Evolutionary conservation across 2,888 invertebrate genomes (phyloP).

Genomic region (Trypoxylon attenuatum): DNA sequence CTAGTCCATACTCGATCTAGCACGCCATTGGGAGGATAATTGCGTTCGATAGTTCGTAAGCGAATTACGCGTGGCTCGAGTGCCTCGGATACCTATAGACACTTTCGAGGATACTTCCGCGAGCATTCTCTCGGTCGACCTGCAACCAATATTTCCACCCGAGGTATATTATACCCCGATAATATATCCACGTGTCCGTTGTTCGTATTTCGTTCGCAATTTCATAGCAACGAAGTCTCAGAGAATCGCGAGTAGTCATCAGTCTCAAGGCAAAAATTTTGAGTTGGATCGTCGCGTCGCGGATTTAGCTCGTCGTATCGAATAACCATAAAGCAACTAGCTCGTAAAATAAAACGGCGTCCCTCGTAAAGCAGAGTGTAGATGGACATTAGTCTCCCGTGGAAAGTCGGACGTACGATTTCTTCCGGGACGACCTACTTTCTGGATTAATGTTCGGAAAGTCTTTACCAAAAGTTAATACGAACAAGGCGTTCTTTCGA

Average conservation of each 20-base stretch:
- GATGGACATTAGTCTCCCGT: neutral
- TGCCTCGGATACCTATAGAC: neutral
- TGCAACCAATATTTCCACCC: too few species aligned
- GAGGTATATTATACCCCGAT: too few species aligned
- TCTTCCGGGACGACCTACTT: neutral
- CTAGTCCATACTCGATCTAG: neutral
- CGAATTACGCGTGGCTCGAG: constrained; percentile 11
- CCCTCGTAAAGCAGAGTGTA: neutral
- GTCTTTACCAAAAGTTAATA: neutral
- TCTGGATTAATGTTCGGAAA: neutral
- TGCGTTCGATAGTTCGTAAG: constrained; percentile 21
- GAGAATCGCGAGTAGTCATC: too few species aligned
- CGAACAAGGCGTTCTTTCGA: too few species aligned
- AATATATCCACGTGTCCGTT: too few species aligned
- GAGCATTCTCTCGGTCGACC: too few species aligned
- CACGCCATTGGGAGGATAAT: constrained; percentile 7
- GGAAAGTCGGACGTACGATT: neutral
- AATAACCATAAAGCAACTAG: neutral
- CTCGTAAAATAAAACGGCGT: constrained; percentile 6
- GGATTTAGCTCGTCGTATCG: neutral
- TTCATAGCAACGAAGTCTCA: too few species aligned
- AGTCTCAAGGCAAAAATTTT: too few species aligned
- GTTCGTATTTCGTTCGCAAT: too few species aligned
- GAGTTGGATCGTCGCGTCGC: neutral
- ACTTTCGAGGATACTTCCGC: neutral